These are phyloP conservation scores for Discoglossus pictus DNA, from an alignment of 2,797 vertebrate genomes.

Conservation along the genomic window DNA sequence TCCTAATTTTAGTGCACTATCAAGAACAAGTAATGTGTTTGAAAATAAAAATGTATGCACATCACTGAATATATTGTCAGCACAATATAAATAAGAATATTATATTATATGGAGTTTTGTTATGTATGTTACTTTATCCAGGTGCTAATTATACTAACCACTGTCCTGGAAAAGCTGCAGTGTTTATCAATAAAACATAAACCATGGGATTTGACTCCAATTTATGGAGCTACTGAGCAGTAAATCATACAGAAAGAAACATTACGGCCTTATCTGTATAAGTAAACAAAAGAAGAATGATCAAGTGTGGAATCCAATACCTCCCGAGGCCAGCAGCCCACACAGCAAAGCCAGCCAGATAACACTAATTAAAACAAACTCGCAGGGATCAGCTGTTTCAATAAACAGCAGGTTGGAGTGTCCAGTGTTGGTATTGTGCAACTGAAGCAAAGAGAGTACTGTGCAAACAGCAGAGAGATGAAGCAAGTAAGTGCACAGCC, in stretches of 20 bases:
- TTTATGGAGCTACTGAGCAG: conserved; percentile 1
- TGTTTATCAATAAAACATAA: conserved; percentile 25
- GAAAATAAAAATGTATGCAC: too few relatives aligned
- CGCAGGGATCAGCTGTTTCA: background rate
- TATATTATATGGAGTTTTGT: too few relatives aligned
- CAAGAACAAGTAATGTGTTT: too few relatives aligned
- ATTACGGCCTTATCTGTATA: background rate
- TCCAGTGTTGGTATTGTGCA: too few relatives aligned
- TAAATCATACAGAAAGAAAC: conserved; percentile 10
- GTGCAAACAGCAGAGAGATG: too few relatives aligned
- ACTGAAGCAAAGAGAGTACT: too few relatives aligned
- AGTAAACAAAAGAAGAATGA: background rate
- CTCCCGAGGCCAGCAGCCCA: background rate
- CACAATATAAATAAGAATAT: too few relatives aligned
- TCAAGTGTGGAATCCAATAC: background rate
- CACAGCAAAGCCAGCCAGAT: too few relatives aligned
- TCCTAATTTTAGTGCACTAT: too few relatives aligned
- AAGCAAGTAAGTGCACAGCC: too few relatives aligned
- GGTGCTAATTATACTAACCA: background rate
- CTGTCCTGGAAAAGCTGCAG: background rate
- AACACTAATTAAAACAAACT: conserved; percentile 5
- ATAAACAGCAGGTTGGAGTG: background rate
- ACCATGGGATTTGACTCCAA: conserved; percentile 13
- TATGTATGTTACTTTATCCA: too few relatives aligned
- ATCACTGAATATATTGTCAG: too few relatives aligned